Percentiles rank a stretch among this genome's conserved stretches.
These are phyloP conservation scores for Sarcophaga caerulescens DNA, from an alignment of 2,888 invertebrate species.

Conservation along the genomic window DNA sequence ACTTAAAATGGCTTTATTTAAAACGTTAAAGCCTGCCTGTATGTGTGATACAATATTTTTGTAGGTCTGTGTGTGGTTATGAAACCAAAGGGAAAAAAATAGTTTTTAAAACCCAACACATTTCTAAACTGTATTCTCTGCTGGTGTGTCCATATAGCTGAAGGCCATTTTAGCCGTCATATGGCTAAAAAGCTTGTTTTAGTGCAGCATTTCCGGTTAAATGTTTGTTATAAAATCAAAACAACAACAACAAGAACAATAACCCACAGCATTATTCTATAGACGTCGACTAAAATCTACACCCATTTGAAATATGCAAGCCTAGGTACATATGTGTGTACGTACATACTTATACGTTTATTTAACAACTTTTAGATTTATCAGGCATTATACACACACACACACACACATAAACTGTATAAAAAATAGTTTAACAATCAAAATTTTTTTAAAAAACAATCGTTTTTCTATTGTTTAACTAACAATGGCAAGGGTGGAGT, in stretches of 20 bases:
- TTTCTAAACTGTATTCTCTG: not conserved
- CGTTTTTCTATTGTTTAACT: conserved; percentile 15
- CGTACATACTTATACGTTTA: not conserved
- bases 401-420: not conserved
- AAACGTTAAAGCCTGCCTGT: conserved; percentile 5
- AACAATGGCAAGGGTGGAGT: not conserved
- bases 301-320: too few relatives aligned
- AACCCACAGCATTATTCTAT: not conserved
- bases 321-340: not conserved
- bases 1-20: not conserved
- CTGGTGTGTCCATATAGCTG: conserved; percentile 57
- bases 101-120: not conserved
- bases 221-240: conserved; percentile 34
- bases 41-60: not conserved
- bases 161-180: conserved; percentile 64
- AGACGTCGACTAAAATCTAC: not conserved
- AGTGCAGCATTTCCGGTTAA: conserved; percentile 54
- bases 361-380: not conserved
- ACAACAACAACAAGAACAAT: conserved; percentile 26
- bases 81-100: not conserved
- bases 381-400: not conserved
- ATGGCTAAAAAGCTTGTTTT: conserved; percentile 52
- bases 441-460: conserved; percentile 40
- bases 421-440: conserved; percentile 41
- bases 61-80: not conserved